Evolutionary conservation across 23 tunicate species (phyloP), one percentile per base, ranked within the genome.

Genomic region (Halocynthia aurantium): DNA sequence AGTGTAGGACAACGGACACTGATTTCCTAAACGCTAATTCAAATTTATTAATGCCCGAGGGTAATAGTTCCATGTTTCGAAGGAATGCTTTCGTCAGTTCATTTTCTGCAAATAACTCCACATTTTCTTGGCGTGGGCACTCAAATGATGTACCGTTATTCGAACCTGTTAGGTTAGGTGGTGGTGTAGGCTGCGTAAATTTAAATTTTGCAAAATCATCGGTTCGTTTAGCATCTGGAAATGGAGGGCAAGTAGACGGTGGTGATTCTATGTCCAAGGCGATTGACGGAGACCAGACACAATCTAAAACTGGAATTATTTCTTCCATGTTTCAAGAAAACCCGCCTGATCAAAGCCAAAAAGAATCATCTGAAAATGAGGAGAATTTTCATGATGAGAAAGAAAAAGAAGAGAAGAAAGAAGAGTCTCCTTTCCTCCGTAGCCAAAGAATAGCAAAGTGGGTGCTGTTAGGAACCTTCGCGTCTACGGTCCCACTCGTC

Each of bases 401-500:
- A 20, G 78, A 53, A 8, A 22, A 74, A 56, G 78, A 22, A n/a
- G 76, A 72, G 15, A 50, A 72, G 11, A 0, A 31, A 10, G 56
- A 85, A 71, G 95, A 88, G 69, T 57, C 80, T 5, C 72, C 95
- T 7, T 88, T 88, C 78, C 70, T 83, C n/a, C 65, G 84, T 66
- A 91, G 86, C 73, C 97, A 91, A 56, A 71, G 97, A 10, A 81
- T 77, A 57, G 87, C 91, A 67, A 85, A 85, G 78, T 91, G 97
- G 97, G 60, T 82, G 75, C 82, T 91, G 0, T 60, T 91, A 9
- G 87, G 76, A 11, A 91, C 82, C 50, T 50, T 91, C 61, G 75
- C 76, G 12, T 70, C 85, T 66, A 69, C 75, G 7, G 62, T 91
- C 9, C 97, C 97, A 40, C 7, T 77, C 8, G 85, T 91, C 72